These are phyloP conservation scores for Channa striata DNA, from an alignment of 2,797 vertebrate genomes.

Conservation along the genomic window DNA sequence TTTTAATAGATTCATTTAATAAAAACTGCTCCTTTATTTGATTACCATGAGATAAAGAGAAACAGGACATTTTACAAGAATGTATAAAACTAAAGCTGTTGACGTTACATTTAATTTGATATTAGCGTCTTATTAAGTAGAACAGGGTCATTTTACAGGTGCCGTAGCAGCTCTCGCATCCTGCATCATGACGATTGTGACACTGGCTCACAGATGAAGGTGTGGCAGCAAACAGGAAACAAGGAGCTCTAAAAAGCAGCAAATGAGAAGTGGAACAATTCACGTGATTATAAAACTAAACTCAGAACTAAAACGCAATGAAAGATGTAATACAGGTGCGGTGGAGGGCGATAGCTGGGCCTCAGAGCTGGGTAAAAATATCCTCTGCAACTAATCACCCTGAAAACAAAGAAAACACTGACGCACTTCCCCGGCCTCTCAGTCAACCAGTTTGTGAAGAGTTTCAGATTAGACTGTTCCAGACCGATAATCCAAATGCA, in stretches of 20 bases:
- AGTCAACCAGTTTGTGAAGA: constrained; percentile 53
- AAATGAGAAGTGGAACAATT: background rate
- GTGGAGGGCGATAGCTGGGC: background rate
- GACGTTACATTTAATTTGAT: too few species aligned
- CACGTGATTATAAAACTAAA: constrained; percentile 1
- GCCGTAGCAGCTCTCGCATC: constrained; percentile 24
- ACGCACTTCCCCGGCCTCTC: constrained; percentile 27
- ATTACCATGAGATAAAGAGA: too few species aligned
- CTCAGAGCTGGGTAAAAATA: constrained; percentile 1
- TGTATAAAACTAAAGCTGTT: too few species aligned
- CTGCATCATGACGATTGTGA: constrained; percentile 10
- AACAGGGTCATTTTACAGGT: background rate
- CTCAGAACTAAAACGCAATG: background rate
- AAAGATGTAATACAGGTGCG: background rate
- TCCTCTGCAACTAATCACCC: background rate
- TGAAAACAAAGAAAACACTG: background rate
- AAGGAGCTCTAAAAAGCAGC: constrained; percentile 12
- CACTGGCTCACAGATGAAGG: background rate
- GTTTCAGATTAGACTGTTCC: constrained; percentile 69
- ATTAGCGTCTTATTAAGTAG: too few species aligned
- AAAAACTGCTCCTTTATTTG: too few species aligned
- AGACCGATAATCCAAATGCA: constrained; percentile 78
- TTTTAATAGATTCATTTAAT: too few species aligned
- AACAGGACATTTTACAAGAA: too few species aligned
- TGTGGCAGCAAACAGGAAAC: constrained; percentile 5